Conservation (phyloP, 2,113 vertebrate species). For the Montifringilla adamsi region DNA sequence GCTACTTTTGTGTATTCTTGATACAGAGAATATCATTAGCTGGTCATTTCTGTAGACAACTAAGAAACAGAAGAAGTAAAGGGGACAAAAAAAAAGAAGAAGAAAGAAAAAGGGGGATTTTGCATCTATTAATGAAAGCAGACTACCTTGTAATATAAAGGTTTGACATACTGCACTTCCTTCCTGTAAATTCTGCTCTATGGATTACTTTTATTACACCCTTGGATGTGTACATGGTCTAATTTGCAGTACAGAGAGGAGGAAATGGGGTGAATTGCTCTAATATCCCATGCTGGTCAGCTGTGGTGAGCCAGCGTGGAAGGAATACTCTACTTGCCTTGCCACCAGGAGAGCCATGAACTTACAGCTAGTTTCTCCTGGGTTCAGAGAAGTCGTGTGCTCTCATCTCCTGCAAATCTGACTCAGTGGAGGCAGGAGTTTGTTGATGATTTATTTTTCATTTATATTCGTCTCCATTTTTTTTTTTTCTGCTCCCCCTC, state of each 20-base stretch:
- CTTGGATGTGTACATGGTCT: accelerated
- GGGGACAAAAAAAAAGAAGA: too few relatives aligned
- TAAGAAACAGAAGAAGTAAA: not conserved
- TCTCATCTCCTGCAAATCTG: not conserved
- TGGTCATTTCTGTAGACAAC: not conserved
- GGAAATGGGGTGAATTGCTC: not conserved
- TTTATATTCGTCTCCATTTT: not conserved
- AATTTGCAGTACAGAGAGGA: not conserved
- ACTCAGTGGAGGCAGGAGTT: not conserved
- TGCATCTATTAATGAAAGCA: not conserved
- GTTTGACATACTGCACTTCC: not conserved
- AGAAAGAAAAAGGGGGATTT: not conserved
- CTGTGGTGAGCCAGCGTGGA: accelerated
- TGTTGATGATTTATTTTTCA: not conserved
- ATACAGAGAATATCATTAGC: not conserved
- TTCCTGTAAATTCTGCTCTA: not conserved
- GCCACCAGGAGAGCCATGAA: not conserved
- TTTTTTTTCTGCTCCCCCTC: not conserved
- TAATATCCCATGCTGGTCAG: accelerated
- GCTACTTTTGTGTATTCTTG: not conserved
- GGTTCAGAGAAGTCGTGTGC: not conserved
- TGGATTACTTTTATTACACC: not conserved
- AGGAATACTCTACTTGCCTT: not conserved
- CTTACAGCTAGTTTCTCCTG: not conserved
- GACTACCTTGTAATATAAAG: not conserved